Percentiles rank a stretch among this genome's conserved stretches.
Conservation (phyloP, 2,113 vertebrate species). For the Cygnus atratus region DNA sequence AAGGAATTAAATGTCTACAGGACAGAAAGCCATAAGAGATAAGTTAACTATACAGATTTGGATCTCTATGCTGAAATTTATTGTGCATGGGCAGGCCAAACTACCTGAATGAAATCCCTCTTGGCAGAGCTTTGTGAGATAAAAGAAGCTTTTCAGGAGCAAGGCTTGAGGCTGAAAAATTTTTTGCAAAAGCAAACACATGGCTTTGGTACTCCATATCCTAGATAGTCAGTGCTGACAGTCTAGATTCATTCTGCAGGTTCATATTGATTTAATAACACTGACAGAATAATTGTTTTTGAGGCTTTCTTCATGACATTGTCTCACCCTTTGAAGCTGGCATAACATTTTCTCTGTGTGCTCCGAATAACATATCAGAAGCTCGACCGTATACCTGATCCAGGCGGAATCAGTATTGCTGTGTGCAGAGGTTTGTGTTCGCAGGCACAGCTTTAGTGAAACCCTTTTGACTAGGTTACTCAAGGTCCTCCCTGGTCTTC, state of each 20-base stretch:
- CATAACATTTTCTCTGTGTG: background rate
- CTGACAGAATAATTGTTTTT: background rate
- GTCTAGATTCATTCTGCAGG: background rate
- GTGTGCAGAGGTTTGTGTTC: background rate
- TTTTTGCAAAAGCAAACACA: background rate
- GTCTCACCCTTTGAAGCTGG: background rate
- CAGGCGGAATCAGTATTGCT: background rate
- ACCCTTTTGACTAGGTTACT: background rate
- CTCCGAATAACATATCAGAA: background rate
- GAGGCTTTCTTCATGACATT: background rate
- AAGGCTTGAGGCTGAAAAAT: background rate
- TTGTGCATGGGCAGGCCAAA: background rate
- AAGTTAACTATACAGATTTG: background rate
- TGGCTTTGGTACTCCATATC: background rate
- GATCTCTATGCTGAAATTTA: background rate
- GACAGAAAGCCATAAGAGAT: background rate
- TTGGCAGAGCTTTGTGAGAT: background rate
- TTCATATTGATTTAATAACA: background rate
- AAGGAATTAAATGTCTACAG: background rate
- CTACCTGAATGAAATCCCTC: background rate
- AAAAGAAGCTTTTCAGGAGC: background rate
- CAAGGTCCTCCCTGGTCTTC: background rate
- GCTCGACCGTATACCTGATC: rapidly evolving
- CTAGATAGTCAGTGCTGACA: background rate
- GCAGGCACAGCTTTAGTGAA: background rate